Evolutionary conservation across 2,113 vertebrate species (phyloP), one percentile per base, ranked within the genome.

Genomic region (Nibea albiflora): DNA sequence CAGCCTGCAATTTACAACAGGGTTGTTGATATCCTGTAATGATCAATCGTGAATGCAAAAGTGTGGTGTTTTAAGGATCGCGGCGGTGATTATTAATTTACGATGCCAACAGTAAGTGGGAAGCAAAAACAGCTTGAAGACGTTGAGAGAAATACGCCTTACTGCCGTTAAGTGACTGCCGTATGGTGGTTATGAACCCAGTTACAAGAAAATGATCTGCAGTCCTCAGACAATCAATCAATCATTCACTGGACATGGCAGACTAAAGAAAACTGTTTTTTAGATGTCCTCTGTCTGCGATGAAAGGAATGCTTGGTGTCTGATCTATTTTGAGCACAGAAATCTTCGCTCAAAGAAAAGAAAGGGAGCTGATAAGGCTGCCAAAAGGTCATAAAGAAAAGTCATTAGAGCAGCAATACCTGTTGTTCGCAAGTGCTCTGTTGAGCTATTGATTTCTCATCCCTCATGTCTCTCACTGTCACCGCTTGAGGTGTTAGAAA

Each of bases 21-120:
- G 20, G 47, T 31, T 67, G 79, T 77, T 80, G 56, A 54, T 72
- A 82, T 54, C 64, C 4, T 4, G 24, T 75, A 83, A 85, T 75
- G 54, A 68, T 76, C 53, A 58, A 44, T 17, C 19, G 22, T 58
- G 20, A 74, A 84, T 62, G 68, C 75, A 79, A 78, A n/a, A 67
- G 78, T 12, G 3, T 20, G 10, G 3, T 14, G 58, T 62, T 78
- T 78, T 31, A 16, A n/a, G n/a, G 17, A 83, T 73, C 64, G 35
- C 22, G 44, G 46, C 49, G 19, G 26, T 4, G 2, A 65, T 63
- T 76, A 67, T 78, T 58, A 47, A 76, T 78, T 73, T n/a, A 84
- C 12, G 15, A 74, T 47, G 14, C 73, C 52, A 65, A 28, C 22
- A 31, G 39, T 35, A 44, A 44, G 3, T 53, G 9, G 11, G 76